Percentiles rank a stretch among this genome's conserved stretches.
These are phyloP conservation scores for Gulo gulo DNA, from an alignment of 2,113 vertebrate species.

Conservation along the genomic window DNA sequence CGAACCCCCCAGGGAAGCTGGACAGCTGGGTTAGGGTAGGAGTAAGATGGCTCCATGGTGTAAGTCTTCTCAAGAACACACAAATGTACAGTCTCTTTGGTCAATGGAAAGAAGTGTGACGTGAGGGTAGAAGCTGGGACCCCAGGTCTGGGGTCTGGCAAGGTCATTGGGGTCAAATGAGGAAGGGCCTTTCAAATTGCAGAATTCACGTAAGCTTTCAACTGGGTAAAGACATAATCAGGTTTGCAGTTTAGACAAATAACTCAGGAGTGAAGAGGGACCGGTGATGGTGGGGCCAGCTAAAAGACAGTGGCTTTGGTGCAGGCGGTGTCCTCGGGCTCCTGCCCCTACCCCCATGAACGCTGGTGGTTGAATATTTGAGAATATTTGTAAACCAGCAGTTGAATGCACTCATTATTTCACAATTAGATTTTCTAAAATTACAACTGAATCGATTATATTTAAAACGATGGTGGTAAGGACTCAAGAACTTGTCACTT, in stretches of 20 bases:
- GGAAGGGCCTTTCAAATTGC: neutral
- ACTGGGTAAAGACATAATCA: neutral
- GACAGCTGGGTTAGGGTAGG: neutral
- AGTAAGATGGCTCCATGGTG: too few species aligned
- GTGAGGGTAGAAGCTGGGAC: neutral
- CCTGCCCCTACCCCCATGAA: neutral
- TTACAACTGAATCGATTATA: neutral
- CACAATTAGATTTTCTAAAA: neutral
- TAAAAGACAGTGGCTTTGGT: rapidly evolving
- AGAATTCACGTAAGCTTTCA: neutral
- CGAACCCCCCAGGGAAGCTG: neutral
- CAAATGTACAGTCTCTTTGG: neutral
- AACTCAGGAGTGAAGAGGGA: neutral
- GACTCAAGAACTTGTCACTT: neutral
- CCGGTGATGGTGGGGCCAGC: neutral
- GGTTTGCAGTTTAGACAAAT: neutral
- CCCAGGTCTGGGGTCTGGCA: neutral
- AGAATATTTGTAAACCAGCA: neutral
- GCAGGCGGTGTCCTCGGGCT: neutral
- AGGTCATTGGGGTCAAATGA: neutral
- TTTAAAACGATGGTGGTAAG: neutral
- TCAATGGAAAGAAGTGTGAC: neutral
- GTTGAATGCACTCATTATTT: neutral
- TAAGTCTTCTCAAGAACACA: neutral
- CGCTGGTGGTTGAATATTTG: neutral